Conservation (phyloP, 2,113 vertebrate species). For the Brienomyrus longianalis region DNA sequence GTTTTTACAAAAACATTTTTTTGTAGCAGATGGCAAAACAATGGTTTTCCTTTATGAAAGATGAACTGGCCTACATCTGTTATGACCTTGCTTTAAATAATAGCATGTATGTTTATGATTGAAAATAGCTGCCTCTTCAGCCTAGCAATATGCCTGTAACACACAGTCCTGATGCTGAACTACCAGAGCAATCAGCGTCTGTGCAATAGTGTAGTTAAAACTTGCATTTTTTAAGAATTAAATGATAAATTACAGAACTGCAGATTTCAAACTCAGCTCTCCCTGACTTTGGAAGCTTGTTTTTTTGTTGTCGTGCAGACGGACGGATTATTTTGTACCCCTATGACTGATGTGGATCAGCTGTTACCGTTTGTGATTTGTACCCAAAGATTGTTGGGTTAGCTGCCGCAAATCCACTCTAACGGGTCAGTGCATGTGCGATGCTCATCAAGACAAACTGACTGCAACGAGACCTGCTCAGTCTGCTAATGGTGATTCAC, state of each 20-base stretch:
- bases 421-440: too few relatives aligned
- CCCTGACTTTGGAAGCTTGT: too few relatives aligned
- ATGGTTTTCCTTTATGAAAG: neutral
- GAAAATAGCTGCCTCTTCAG: neutral
- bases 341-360: too few relatives aligned
- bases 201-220: neutral
- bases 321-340: neutral
- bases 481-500: too few relatives aligned
- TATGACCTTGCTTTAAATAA: neutral
- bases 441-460: too few relatives aligned
- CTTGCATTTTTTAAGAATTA: too few relatives aligned
- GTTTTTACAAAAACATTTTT: neutral
- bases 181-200: neutral
- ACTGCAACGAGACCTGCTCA: too few relatives aligned
- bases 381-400: too few relatives aligned
- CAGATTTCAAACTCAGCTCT: too few relatives aligned
- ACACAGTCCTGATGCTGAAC: neutral
- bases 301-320: neutral
- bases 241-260: too few relatives aligned
- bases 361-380: too few relatives aligned
- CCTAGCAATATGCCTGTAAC: neutral
- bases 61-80: neutral
- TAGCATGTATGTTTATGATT: neutral
- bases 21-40: neutral
- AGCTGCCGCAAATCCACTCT: too few relatives aligned